Evolutionary conservation across 2,888 invertebrate genomes (phyloP), one percentile per base, ranked within the genome.

Genomic region (Ligdia adustata): DNA sequence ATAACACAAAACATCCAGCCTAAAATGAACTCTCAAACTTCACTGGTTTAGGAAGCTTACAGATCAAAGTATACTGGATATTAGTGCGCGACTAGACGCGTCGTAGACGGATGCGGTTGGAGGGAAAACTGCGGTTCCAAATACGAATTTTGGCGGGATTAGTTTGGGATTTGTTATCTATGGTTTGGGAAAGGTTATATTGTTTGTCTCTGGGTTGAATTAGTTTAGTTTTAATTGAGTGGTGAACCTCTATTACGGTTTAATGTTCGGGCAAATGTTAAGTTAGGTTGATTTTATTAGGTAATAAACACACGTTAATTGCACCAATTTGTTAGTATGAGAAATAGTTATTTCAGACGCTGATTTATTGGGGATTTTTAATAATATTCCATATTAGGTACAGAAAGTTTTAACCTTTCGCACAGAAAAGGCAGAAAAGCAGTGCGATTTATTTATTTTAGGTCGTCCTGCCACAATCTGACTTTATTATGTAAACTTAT

Each of bases 31-130:
- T 55, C 27, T 70, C 62, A 3, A 63, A 20, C 62, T 63, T 58
- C 62, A 58, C 61, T 39, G 51, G 1, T 40, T 42, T 34, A 35
- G 20, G 18, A 70, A 60, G 55, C 60, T 51, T 58, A 52, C 61
- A 55, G 79, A 20, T 74, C 84, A 64, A 39, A 2, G 7, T 60
- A 51, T 12, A 31, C 9, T 83, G 79, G 85, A 69, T 64, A 63
- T 70, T n/a, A n/a, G 75, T 14, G 52, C 62, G 66, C 64, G 79
- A 74, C 88, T 89, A 89, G 88, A 89, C 88, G 81, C 69, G 64
- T 60, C 63, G 80, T 76, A 88, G 88, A 88, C 88, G 77, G 67
- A 60, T 66, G 74, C 60, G 72, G 72, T 70, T 58, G 65, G 60
- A 59, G 66, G 64, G 52, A 39, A 22, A 22, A 12, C n/a, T 33